phyloP scores from a whole-genome alignment of 2,113 vertebrate species.

The Athene cunicularia region DNA sequence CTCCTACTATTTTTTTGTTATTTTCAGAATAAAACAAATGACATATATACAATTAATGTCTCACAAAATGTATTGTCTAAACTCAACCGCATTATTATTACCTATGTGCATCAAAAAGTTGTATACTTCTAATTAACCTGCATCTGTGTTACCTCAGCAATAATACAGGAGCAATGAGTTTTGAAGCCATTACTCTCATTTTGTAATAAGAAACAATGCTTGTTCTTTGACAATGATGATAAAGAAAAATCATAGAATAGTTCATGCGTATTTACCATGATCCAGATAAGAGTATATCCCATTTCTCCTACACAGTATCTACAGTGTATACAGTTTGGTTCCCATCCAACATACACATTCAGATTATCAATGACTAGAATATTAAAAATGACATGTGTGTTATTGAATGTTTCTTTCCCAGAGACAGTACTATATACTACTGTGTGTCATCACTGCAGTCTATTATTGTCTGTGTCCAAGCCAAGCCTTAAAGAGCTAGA shows the following conservation, averaged over 20 bases:
- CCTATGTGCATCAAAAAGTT: background rate
- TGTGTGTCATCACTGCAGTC: background rate
- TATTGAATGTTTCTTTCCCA: background rate
- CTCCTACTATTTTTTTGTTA: background rate
- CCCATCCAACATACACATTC: constrained; percentile 10
- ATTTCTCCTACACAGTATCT: constrained; percentile 1
- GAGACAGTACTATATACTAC: background rate
- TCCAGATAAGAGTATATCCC: background rate
- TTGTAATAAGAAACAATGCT: background rate
- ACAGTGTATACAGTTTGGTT: background rate
- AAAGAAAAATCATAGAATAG: background rate
- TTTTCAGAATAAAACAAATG: constrained; percentile 23
- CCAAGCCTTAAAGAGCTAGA: background rate
- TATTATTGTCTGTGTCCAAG: background rate
- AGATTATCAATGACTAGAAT: constrained; percentile 17
- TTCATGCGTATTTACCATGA: constrained; percentile 22
- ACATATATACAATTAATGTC: background rate
- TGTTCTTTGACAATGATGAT: constrained; percentile 12
- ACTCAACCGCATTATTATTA: background rate
- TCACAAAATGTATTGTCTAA: background rate
- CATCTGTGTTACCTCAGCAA: background rate
- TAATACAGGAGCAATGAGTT: background rate
- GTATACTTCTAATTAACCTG: background rate
- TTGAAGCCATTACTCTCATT: constrained; percentile 5
- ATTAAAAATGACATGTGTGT: constrained; percentile 47